phyloP scores from a whole-genome alignment of 37 sponge, comb jelly and placozoan genomes.

The Beroe forskalii region DNA sequence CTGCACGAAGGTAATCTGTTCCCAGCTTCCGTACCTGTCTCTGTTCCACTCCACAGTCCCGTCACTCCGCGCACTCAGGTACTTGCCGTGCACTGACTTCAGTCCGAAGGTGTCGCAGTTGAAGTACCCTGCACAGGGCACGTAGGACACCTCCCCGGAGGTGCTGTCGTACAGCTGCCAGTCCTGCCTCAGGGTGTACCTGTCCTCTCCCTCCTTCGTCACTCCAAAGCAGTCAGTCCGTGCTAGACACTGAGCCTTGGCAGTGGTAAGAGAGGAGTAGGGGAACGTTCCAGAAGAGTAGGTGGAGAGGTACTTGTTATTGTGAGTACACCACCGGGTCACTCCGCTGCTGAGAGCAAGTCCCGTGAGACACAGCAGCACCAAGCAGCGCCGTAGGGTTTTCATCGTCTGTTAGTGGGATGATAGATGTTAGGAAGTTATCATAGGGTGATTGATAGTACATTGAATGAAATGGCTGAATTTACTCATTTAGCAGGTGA shows the following conservation, averaged over 20 bases:
- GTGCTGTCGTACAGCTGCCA: background rate
- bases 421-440: too few species aligned
- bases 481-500: too few species aligned
- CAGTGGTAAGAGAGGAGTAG: background rate
- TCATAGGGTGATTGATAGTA: too few species aligned
- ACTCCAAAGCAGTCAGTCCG: background rate
- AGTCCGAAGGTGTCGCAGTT: background rate
- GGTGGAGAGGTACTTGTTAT: background rate
- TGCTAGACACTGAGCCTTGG: background rate
- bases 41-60: slow-evolving; percentile 5
- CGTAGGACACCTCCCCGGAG: background rate
- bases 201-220: background rate
- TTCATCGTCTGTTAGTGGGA: too few species aligned
- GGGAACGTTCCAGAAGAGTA: background rate
- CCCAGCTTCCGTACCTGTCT: background rate
- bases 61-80: background rate
- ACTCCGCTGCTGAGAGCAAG: background rate
- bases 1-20: background rate
- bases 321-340: background rate
- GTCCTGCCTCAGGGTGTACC: slow-evolving; percentile 12
- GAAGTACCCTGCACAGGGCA: slow-evolving; percentile 30
- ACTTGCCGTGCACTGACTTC: background rate
- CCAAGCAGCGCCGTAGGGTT: too few species aligned
- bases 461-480: too few species aligned
- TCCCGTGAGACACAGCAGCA: background rate